phyloP scores from a whole-genome alignment of 2,113 vertebrate species.

The Phaethornis superciliosus region DNA sequence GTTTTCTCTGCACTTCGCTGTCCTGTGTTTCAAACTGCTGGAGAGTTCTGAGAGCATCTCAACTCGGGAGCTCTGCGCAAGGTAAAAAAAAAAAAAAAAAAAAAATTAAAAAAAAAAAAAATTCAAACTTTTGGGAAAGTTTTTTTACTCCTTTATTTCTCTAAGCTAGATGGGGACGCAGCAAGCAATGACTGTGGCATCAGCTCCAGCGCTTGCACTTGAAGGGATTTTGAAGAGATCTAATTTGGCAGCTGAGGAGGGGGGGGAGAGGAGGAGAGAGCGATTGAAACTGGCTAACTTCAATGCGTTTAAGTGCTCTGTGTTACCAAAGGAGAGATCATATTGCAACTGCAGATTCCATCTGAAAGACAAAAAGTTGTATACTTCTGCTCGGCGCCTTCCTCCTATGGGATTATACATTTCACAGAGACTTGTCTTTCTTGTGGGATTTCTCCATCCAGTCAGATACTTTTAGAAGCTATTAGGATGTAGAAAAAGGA shows the following conservation, averaged over 20 bases:
- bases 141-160: neutral
- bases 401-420: neutral
- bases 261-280: neutral
- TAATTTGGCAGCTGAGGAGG: slow-evolving; percentile 5
- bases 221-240: neutral
- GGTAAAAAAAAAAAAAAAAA: slow-evolving; percentile 69
- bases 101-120: slow-evolving; percentile 2
- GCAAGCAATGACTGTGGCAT: neutral
- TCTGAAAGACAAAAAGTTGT: slow-evolving; percentile 28
- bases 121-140: neutral
- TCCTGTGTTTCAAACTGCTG: slow-evolving; percentile 35
- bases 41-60: slow-evolving; percentile 54
- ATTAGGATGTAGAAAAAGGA: neutral
- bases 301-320: neutral
- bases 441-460: slow-evolving; percentile 7
- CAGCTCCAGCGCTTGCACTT: neutral
- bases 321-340: slow-evolving; percentile 47
- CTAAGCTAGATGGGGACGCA: neutral
- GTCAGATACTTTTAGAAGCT: neutral
- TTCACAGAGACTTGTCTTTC: neutral
- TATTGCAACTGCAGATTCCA: slow-evolving; percentile 30
- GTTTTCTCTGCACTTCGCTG: slow-evolving; percentile 32
- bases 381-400: neutral
- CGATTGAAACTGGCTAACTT: slow-evolving; percentile 1
- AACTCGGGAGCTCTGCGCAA: slow-evolving; percentile 57